Evolutionary conservation across 2,888 invertebrate species (phyloP).

Genomic region (Melieria crassipennis): DNA sequence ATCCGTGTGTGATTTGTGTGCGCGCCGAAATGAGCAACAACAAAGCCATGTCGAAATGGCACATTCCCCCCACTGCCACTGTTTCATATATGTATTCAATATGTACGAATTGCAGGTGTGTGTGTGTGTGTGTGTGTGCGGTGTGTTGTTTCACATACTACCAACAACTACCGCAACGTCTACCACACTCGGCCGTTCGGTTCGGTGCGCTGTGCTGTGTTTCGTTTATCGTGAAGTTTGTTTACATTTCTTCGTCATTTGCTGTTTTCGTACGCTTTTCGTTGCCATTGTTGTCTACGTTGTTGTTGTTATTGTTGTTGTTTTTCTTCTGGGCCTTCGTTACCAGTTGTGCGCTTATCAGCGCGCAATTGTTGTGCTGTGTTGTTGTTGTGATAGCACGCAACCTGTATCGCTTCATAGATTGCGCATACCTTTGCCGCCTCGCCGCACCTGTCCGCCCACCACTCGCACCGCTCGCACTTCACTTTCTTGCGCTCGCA

Average conservation of each 20-base stretch:
- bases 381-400: no score
- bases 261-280: slow-evolving; percentile 21
- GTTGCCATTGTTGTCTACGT: slow-evolving; percentile 20
- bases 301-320: slow-evolving; percentile 5
- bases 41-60: no score
- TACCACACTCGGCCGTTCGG: slow-evolving; percentile 14
- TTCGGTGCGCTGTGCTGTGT: no score
- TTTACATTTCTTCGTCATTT: background rate
- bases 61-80: no score
- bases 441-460: no score
- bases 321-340: background rate
- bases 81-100: no score
- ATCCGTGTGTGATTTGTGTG: background rate
- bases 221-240: no score
- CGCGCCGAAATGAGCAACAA: no score
- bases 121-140: slow-evolving; percentile 31
- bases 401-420: no score
- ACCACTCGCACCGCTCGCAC: no score
- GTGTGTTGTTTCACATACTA: slow-evolving; percentile 46
- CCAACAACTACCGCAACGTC: slow-evolving; percentile 35
- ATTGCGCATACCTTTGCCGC: no score
- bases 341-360: slow-evolving; percentile 8
- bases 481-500: no score
- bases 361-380: background rate
- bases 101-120: slow-evolving; percentile 1